phyloP scores from a whole-genome alignment of 2,888 invertebrate genomes.

The Empis stercorea region DNA sequence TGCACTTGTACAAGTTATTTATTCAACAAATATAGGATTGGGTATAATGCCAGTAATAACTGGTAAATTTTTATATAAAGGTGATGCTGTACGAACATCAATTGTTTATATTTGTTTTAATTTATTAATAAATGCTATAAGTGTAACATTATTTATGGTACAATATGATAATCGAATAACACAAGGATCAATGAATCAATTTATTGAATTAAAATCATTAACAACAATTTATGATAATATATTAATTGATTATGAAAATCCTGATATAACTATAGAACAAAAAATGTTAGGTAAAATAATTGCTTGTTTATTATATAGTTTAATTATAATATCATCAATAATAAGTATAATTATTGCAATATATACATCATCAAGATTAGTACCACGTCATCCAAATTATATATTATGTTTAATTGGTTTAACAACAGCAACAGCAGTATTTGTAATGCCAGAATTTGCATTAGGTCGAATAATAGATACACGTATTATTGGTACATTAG shows the following conservation, averaged over 20 bases:
- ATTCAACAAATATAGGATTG: constrained; percentile 33
- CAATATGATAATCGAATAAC: constrained; percentile 26
- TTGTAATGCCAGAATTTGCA: constrained; percentile 29
- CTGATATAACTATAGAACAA: constrained; percentile 11
- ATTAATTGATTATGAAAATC: constrained; percentile 19
- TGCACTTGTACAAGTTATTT: constrained; percentile 35
- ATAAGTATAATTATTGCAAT: constrained; percentile 30
- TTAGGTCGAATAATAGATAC: constrained; percentile 30
- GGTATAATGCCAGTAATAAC: constrained; percentile 35
- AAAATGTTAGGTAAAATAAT: constrained; percentile 24
- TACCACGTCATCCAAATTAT: constrained; percentile 33
- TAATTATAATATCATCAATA: constrained; percentile 30
- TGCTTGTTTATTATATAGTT: constrained; percentile 26
- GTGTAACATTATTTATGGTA: constrained; percentile 34
- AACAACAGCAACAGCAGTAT: constrained; percentile 27
- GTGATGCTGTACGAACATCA: constrained; percentile 35
- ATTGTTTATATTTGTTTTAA: constrained; percentile 36
- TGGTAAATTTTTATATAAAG: constrained; percentile 36
- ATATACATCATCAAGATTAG: constrained; percentile 32
- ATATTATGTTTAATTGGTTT: constrained; percentile 31
- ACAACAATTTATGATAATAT: constrained; percentile 34
- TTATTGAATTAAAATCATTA: constrained; percentile 31
- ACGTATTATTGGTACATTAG: constrained; percentile 31
- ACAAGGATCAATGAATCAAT: constrained; percentile 16
- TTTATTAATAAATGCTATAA: constrained; percentile 31